Percentiles rank a stretch among this genome's conserved stretches.
Conservation (phyloP, 1,140 invertebrate species). For the Neotoxoptera formosana region DNA sequence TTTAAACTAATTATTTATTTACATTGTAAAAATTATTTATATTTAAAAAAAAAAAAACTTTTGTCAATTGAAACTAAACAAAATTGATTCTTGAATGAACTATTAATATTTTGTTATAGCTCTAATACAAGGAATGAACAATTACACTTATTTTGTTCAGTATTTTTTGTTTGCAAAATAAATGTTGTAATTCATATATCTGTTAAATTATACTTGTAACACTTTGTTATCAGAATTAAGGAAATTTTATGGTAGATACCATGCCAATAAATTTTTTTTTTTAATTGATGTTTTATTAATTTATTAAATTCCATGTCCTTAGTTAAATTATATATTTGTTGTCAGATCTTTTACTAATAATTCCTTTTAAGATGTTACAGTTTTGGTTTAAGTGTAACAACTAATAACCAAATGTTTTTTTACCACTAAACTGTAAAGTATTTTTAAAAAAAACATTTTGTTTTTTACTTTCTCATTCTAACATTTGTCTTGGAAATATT, state of each 20-base stretch:
- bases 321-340: background rate
- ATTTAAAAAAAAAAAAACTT: background rate
- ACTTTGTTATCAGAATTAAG: constrained; percentile 20
- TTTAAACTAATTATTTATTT: constrained; percentile 25
- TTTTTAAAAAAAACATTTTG: too few relatives aligned
- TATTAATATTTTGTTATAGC: constrained; percentile 21
- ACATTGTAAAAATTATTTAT: constrained; percentile 19
- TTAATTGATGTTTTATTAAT: background rate
- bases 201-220: background rate
- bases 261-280: background rate
- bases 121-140: background rate
- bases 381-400: background rate
- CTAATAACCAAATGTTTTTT: background rate
- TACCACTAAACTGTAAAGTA: too few relatives aligned
- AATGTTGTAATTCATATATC: background rate
- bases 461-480: background rate
- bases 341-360: background rate
- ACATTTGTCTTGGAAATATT: background rate
- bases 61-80: constrained; percentile 48
- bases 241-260: constrained; percentile 3
- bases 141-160: background rate
- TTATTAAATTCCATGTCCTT: background rate
- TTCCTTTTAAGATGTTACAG: background rate
- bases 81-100: constrained; percentile 5
- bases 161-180: background rate